These are phyloP conservation scores for Paraescarpia echinospica DNA, from an alignment of 1,140 invertebrate genomes.

Conservation along the genomic window DNA sequence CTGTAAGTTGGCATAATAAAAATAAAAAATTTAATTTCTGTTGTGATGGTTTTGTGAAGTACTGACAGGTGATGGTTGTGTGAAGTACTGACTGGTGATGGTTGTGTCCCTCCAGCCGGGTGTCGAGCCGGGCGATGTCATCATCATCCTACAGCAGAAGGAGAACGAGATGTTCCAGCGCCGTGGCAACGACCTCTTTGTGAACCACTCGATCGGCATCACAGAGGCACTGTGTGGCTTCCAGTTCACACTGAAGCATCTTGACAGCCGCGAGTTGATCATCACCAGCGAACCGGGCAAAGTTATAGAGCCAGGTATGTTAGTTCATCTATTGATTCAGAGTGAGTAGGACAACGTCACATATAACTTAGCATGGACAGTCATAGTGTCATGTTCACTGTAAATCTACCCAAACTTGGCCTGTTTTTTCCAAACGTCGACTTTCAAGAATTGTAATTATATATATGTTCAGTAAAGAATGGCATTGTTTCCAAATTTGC, in stretches of 20 bases:
- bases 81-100: neutral
- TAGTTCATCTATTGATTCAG: neutral
- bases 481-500: no score
- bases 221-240: slow-evolving; percentile 97
- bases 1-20: neutral
- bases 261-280: slow-evolving; percentile 89
- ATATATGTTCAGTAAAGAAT: no score
- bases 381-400: no score
- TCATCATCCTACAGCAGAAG: slow-evolving; percentile 95
- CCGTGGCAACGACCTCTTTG: slow-evolving; percentile 81
- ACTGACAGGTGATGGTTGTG: neutral
- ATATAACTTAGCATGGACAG: no score
- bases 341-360: neutral
- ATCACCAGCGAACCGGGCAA: slow-evolving; percentile 81
- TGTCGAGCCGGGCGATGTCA: slow-evolving; percentile 86
- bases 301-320: slow-evolving; percentile 76
- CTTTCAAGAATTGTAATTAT: no score
- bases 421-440: no score
- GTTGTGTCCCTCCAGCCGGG: slow-evolving; percentile 71
- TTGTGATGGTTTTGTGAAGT: neutral
- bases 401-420: no score
- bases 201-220: slow-evolving; percentile 75
- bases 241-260: slow-evolving; percentile 86
- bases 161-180: slow-evolving; percentile 83
- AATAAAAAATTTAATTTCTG: no score